Base-by-base conservation (phyloP, 2,113 vertebrate species). In the Asarcornis scutulata region DNA sequence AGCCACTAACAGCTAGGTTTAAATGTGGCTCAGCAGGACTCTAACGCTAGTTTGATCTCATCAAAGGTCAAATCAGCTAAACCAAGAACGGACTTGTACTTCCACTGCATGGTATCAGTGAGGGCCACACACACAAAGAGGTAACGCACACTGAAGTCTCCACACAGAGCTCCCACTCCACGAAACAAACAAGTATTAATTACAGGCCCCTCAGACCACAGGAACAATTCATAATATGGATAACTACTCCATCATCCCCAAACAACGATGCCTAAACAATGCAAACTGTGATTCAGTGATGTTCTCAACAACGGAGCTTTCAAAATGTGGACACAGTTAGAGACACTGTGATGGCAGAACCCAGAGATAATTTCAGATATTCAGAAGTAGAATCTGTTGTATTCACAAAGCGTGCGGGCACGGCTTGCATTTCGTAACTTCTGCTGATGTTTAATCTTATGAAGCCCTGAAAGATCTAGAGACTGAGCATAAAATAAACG, bases 401-500 rank as follows among this genome's bases (percentile, higher is more conserved):
- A 5, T 25, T 85, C 48, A 15, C 66, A 34, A 29, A 74, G 52
- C 0, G 3, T 4, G 52, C 17, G 18, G 21, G 52, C 26, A 69
- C 4, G 69, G 60, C 56, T 74, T 9, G 27, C 21, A 17, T 12
- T 78, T 56, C 9, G 1, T 23, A 46, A 11, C 44, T 69, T 48
- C 7, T 11, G 11, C 32, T 11, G 55, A 21, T 26, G 10, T 21
- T 25, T 88, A 48, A 79, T 32, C 62, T 63, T n/a, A 22, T 0
- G 22, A 53, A 55, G 53, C 52, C 21, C n/a, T 36, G 72, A 59
- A 72, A 29, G 71, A 59, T 15, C 13, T 12, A 48, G 27, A 72
- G 38, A 14, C 12, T 2, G 11, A 9, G 8, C 44, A 72, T 8
- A 22, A 21, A 58, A 27, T 1, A 53, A 75, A 59, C 0, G 1